Evolutionary conservation across 2,797 vertebrate species (phyloP).

Genomic region (Liasis olivaceus): DNA sequence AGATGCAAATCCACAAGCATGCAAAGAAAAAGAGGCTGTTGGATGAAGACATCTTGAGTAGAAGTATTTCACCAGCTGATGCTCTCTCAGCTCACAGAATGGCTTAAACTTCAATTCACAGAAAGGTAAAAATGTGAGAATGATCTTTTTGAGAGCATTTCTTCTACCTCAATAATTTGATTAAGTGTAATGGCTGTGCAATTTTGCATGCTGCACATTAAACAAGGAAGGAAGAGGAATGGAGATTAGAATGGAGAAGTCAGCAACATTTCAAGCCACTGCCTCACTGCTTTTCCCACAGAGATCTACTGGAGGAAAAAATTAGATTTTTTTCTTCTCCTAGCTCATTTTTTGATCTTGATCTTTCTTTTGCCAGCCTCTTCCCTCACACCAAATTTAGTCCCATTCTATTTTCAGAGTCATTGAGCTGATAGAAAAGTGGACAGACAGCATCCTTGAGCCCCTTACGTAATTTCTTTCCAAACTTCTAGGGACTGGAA

Average conservation of each 20-base stretch:
- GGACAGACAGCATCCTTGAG: neutral
- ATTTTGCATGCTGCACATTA: neutral
- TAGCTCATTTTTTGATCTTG: neutral
- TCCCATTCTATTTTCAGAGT: neutral
- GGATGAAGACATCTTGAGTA: slow-evolving; percentile 44
- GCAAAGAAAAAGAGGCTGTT: slow-evolving; percentile 7
- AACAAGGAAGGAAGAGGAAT: neutral
- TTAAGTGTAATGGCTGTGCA: neutral
- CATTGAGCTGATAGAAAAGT: neutral
- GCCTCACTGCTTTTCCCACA: neutral
- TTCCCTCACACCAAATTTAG: neutral
- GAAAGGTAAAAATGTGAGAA: slow-evolving; percentile 20
- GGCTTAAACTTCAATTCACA: slow-evolving; percentile 29
- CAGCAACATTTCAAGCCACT: neutral
- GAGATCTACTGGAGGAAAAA: neutral
- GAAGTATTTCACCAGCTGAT: slow-evolving; percentile 41
- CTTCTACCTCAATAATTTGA: slow-evolving; percentile 30
- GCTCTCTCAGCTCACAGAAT: slow-evolving; percentile 28
- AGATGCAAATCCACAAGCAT: neutral
- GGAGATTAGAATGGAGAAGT: neutral
- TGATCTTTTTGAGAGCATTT: slow-evolving; percentile 24
- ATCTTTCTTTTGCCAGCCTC: neutral
- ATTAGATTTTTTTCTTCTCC: neutral
- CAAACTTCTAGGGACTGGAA: neutral
- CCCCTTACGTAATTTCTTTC: neutral